Conservation (phyloP, 2,888 invertebrate species). For the Priocnemis perturbator region DNA sequence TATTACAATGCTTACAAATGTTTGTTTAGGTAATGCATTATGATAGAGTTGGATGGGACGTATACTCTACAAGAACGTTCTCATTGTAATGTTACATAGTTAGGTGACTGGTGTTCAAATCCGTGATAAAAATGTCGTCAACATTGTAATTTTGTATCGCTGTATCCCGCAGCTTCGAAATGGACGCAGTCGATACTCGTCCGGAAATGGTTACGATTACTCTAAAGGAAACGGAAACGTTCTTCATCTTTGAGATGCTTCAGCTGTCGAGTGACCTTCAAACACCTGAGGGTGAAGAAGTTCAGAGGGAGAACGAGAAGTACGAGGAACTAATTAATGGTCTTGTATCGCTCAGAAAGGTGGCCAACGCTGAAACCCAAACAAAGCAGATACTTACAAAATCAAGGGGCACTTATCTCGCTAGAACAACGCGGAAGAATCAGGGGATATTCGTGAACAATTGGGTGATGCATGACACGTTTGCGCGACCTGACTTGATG, state of each 20-base stretch:
- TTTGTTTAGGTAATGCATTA: too few relatives aligned
- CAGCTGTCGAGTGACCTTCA: constrained; percentile 80
- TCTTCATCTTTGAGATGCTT: constrained; percentile 80
- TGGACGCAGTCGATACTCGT: constrained; percentile 31
- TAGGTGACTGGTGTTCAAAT: too few relatives aligned
- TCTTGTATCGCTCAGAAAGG: constrained; percentile 82
- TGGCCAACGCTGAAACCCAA: constrained; percentile 83
- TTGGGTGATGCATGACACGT: constrained; percentile 88
- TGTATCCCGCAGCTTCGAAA: too few relatives aligned
- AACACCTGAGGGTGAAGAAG: constrained; percentile 78
- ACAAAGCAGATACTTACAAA: constrained; percentile 80
- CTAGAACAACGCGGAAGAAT: constrained; percentile 77
- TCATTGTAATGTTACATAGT: too few relatives aligned
- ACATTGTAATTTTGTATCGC: too few relatives aligned
- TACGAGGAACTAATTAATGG: constrained; percentile 83
- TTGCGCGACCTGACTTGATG: constrained; percentile 56
- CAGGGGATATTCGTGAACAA: constrained; percentile 82
- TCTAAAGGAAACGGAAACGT: constrained; percentile 83
- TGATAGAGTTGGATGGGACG: too few relatives aligned
- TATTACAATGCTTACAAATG: too few relatives aligned
- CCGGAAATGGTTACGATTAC: constrained; percentile 80
- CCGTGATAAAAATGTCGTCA: too few relatives aligned
- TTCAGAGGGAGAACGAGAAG: constrained; percentile 80
- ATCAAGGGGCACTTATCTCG: constrained; percentile 80
- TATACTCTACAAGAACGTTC: too few relatives aligned